phyloP scores from a whole-genome alignment of 2,888 invertebrate genomes.

The Lithosia quadra region DNA sequence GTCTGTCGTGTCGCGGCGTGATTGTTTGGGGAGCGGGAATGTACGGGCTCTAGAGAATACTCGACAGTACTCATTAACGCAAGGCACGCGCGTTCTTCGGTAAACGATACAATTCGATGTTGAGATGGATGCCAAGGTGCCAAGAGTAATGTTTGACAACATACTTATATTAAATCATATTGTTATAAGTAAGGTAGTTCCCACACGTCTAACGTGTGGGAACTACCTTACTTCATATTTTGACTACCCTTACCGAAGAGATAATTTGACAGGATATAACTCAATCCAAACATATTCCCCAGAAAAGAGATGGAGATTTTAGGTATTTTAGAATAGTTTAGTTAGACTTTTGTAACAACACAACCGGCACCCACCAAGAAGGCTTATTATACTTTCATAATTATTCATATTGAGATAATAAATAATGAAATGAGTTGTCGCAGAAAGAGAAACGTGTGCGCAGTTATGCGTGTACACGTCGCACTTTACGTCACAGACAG shows the following conservation, averaged over 20 bases:
- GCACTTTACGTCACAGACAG: not conserved
- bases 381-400: not conserved
- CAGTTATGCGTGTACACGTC: conserved; percentile 2
- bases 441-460: conserved; percentile 4
- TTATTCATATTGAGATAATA: conserved; percentile 1
- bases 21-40: conserved; percentile 29
- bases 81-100: not conserved
- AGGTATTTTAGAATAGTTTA: too few relatives aligned
- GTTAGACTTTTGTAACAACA: not conserved
- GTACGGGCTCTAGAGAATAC: conserved; percentile 7
- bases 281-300: too few relatives aligned
- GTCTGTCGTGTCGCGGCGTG: conserved; percentile 23
- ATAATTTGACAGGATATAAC: not conserved
- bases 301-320: too few relatives aligned
- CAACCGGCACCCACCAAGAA: not conserved
- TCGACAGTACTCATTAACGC: conserved; percentile 5
- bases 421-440: not conserved
- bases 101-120: not conserved
- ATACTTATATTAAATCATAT: not conserved
- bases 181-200: too few relatives aligned
- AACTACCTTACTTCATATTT: too few relatives aligned
- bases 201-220: too few relatives aligned
- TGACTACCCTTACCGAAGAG: not conserved
- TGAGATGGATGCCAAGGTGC: not conserved
- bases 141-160: not conserved